phyloP scores from a whole-genome alignment of 2,888 invertebrate species.

The Sussaba pulchella region DNA sequence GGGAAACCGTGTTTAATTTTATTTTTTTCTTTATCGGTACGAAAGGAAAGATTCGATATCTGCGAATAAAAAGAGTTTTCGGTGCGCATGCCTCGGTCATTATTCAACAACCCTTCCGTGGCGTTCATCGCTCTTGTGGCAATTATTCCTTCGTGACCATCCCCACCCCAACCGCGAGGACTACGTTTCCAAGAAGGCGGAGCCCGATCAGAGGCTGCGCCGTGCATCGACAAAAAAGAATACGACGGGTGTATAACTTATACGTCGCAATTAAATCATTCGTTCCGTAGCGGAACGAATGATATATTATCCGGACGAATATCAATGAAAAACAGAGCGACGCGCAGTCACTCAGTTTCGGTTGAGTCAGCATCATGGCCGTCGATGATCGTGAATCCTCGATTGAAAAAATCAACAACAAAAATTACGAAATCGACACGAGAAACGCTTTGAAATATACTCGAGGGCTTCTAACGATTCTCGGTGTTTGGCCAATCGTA shows the following conservation, averaged over 20 bases:
- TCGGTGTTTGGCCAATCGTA: constrained; percentile 58
- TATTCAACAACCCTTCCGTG: not conserved
- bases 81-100: not conserved
- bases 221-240: not conserved
- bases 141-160: not conserved
- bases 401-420: constrained; percentile 17
- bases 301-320: too few species aligned
- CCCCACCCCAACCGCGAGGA: not conserved
- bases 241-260: not conserved
- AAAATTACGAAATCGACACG: constrained; percentile 27
- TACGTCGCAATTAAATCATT: not conserved
- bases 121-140: not conserved
- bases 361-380: constrained; percentile 15
- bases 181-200: not conserved
- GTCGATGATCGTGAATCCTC: not conserved
- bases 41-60: too few species aligned
- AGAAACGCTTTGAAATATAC: constrained; percentile 43
- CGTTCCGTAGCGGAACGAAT: not conserved
- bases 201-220: not conserved
- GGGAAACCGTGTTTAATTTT: too few species aligned
- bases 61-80: not conserved
- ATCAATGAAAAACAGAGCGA: not conserved
- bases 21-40: too few species aligned
- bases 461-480: constrained; percentile 51
- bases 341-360: not conserved